Conservation (phyloP, 2,888 invertebrate species). For the Drosophila bunnanda region DNA sequence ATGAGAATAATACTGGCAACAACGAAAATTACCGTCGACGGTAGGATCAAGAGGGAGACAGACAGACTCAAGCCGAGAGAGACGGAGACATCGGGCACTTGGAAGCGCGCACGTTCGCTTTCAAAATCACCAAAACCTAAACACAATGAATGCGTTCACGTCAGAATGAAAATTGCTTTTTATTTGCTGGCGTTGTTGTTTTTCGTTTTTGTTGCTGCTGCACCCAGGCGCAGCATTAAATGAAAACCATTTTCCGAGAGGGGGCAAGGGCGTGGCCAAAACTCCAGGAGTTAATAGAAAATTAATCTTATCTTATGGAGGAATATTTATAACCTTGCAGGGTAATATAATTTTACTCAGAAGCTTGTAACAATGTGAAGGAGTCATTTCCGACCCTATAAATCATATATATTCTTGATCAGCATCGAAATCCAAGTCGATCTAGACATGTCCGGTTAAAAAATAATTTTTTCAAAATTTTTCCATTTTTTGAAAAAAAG, state of each 20-base stretch:
- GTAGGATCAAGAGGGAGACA: constrained; percentile 10
- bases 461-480: too few relatives aligned
- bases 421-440: too few relatives aligned
- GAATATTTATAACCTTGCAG: too few relatives aligned
- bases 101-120: constrained; percentile 26
- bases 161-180: constrained; percentile 37
- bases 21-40: constrained; percentile 47
- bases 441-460: too few relatives aligned
- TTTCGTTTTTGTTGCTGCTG: constrained; percentile 10
- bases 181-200: constrained; percentile 10
- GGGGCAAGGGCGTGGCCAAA: constrained; percentile 14
- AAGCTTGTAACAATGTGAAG: too few relatives aligned
- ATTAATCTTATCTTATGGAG: background rate
- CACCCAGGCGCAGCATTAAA: constrained; percentile 39
- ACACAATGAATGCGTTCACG: constrained; percentile 30
- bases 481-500: too few relatives aligned
- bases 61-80: background rate
- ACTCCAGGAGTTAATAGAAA: constrained; percentile 6
- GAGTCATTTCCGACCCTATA: too few relatives aligned
- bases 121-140: constrained; percentile 21
- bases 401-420: too few relatives aligned
- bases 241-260: constrained; percentile 19
- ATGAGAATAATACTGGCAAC: constrained; percentile 36
- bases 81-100: constrained; percentile 15
- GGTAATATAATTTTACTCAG: too few relatives aligned